A percentile compares a stretch with the other conserved stretches of the same genome.
Evolutionary conservation across 2,797 vertebrate genomes (phyloP).

Genomic region (Coluber constrictor): DNA sequence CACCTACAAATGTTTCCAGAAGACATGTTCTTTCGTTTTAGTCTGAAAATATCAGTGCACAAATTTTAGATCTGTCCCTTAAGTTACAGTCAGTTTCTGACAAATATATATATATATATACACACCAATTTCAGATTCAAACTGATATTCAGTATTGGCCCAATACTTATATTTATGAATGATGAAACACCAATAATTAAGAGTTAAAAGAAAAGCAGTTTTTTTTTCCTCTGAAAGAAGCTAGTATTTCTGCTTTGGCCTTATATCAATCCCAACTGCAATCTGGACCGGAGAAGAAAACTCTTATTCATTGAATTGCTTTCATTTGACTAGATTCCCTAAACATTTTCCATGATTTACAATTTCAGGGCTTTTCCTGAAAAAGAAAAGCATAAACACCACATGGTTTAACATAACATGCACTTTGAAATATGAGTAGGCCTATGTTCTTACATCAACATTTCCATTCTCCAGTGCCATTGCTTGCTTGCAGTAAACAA

Average conservation of each 20-base stretch:
- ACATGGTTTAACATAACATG: slow-evolving; percentile 14
- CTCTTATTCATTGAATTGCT: slow-evolving; percentile 53
- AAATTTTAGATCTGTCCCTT: background rate
- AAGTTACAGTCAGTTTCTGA: background rate
- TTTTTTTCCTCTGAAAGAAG: background rate
- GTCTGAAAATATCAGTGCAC: background rate
- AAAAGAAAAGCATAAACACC: slow-evolving; percentile 9
- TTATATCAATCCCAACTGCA: slow-evolving; percentile 40
- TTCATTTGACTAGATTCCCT: slow-evolving; percentile 53
- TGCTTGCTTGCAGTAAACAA: slow-evolving; percentile 15
- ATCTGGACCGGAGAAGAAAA: slow-evolving; percentile 51
- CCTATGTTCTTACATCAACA: slow-evolving; percentile 34
- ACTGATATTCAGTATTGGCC: background rate
- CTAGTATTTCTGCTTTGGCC: slow-evolving; percentile 51
- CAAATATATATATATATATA: background rate
- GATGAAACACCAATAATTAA: slow-evolving; percentile 25
- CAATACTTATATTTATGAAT: background rate
- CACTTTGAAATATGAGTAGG: slow-evolving; percentile 40
- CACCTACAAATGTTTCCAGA: background rate
- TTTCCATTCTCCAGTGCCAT: slow-evolving; percentile 29
- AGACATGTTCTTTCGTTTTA: background rate
- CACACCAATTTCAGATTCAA: background rate
- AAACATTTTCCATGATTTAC: slow-evolving; percentile 54
- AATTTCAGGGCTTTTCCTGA: slow-evolving; percentile 39
- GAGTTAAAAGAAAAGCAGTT: slow-evolving; percentile 34